These are phyloP conservation scores for Mobula hypostoma DNA, from an alignment of 2,113 vertebrate genomes.

Conservation along the genomic window DNA sequence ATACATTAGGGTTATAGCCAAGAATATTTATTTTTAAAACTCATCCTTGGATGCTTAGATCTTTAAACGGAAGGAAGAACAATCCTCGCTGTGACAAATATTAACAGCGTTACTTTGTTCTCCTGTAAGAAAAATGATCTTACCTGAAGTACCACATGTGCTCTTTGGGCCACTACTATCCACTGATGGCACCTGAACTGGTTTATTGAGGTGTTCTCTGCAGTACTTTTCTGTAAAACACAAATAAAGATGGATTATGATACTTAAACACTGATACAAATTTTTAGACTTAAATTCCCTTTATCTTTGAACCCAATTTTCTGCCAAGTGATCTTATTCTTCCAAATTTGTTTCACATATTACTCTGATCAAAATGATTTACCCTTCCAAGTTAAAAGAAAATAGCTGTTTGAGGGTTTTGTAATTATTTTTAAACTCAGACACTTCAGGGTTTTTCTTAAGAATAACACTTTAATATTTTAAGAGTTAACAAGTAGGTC, in stretches of 20 bases:
- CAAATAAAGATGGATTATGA: not conserved
- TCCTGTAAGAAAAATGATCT: not conserved
- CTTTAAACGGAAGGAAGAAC: not conserved
- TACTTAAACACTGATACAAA: not conserved
- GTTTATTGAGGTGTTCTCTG: slow-evolving; percentile 65
- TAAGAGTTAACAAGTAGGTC: not conserved
- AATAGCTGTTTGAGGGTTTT: not conserved
- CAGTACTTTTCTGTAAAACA: slow-evolving; percentile 70
- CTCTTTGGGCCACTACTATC: slow-evolving; percentile 73
- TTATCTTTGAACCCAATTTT: not conserved
- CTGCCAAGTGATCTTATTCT: not conserved
- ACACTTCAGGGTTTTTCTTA: not conserved
- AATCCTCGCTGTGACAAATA: not conserved
- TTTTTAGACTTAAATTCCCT: not conserved
- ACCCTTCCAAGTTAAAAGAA: not conserved
- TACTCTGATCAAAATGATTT: not conserved
- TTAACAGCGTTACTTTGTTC: not conserved
- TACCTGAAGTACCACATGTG: slow-evolving; percentile 49
- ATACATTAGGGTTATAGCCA: not conserved
- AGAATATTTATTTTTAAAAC: not conserved
- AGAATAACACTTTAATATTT: not conserved
- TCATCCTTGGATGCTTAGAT: not conserved
- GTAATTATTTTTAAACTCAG: no score
- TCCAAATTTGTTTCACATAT: not conserved
- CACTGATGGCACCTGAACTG: slow-evolving; percentile 75